Evolutionary conservation across 2,797 vertebrate species (phyloP).

Genomic region (Chanos chanos): DNA sequence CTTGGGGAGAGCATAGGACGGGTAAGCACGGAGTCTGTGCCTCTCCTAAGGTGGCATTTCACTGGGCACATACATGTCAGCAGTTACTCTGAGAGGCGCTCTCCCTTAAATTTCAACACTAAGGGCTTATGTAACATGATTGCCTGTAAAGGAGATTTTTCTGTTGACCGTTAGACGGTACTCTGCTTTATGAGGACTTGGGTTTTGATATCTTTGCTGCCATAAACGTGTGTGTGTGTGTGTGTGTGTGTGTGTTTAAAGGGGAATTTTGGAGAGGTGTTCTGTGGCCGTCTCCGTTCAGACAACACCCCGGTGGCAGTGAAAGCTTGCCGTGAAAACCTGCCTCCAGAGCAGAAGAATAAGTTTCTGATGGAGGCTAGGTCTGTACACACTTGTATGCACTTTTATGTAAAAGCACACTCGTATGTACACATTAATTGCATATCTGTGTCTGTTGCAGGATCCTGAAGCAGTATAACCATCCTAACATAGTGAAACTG

Average conservation of each 20-base stretch:
- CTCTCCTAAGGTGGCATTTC: no score
- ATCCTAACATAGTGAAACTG: constrained; percentile 92
- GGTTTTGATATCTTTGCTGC: constrained; percentile 4
- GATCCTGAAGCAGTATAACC: constrained; percentile 94
- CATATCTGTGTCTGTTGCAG: constrained; percentile 63
- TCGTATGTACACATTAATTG: not conserved
- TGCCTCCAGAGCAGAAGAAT: constrained; percentile 85
- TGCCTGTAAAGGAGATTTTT: no score
- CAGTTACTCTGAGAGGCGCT: no score
- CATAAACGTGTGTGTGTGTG: constrained; percentile 3
- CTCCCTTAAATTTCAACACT: not conserved
- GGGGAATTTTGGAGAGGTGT: constrained; percentile 98
- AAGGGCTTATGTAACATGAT: no score
- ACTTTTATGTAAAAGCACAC: constrained; percentile 1
- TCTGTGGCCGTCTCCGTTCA: constrained; percentile 79
- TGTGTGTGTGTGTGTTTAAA: constrained; percentile 45
- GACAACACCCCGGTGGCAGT: constrained; percentile 87
- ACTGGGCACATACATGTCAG: no score
- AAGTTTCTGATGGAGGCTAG: constrained; percentile 96
- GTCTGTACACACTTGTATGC: constrained; percentile 54
- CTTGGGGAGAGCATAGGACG: constrained; percentile 86
- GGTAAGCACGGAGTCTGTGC: constrained; percentile 69
- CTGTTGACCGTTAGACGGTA: no score
- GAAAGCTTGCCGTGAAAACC: constrained; percentile 89
- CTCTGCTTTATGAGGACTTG: constrained; percentile 1